Evolutionary conservation across 2,888 invertebrate genomes (phyloP), one percentile per base, ranked within the genome.

Genomic region (Allacma fusca): DNA sequence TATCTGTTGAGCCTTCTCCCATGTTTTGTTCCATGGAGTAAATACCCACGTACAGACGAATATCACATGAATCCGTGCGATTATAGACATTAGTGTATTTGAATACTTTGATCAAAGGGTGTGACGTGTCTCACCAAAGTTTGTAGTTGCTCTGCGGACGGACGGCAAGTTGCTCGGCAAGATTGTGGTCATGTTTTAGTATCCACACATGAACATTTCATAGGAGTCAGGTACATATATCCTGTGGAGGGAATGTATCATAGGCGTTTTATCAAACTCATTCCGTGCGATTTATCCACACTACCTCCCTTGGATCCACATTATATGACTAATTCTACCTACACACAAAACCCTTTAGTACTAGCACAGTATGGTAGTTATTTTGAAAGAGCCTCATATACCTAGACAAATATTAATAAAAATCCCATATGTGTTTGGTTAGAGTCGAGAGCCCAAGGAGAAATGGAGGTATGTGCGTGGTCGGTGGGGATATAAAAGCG

Each of bases 261-360:
- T 34, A 34, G 34, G 34, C 34, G 34, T 34, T 34, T 34, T 34
- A 34, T 34, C 34, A 34, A 7, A 34, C 9, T n/a, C 50, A n/a
- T 19, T 4, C 26, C n/a, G n/a, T n/a, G 2, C 65, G 34, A 72
- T 72, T 72, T 72, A 72, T 72, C 59, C 71, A 26, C 57, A 2
- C 28, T 50, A 50, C 57, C 62, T 57, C 57, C 72, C 70, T 44
- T 24, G 26, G 24, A 19, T 70, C 43, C 12, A n/a, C 24, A 24
- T 44, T 70, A 44, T 44, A 50, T 40, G 23, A 34, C 34, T 21
- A 70, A 26, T 24, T 13, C 19, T 16, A 50, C n/a, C 1, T n/a
- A 19, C 50, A 40, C 40, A 40, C 13, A 40, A 13, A 40, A 40
- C 13, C 7, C 40, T 40, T 40, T 40, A 40, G n/a, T n/a, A n/a